phyloP scores from a whole-genome alignment of 1,140 invertebrate genomes.

The Parasteatoda tepidariorum region DNA sequence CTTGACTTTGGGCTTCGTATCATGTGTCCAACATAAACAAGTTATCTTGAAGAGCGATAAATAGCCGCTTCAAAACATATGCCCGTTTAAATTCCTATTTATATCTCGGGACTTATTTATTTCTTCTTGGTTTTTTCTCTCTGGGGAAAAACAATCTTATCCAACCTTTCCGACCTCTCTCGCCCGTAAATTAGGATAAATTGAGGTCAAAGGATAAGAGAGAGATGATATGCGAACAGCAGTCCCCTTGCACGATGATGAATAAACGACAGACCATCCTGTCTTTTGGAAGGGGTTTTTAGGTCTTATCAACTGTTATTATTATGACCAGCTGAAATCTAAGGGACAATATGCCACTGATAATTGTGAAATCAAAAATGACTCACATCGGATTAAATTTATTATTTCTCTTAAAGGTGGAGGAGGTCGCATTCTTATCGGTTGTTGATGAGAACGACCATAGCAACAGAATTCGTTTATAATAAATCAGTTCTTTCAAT shows the following conservation, averaged over 20 bases:
- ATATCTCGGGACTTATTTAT: conserved; percentile 39
- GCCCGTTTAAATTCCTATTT: conserved; percentile 40
- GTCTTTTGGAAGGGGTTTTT: conserved; percentile 8
- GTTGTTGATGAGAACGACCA: not conserved
- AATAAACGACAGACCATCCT: not conserved
- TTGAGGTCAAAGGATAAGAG: conserved; percentile 39
- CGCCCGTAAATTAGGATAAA: conserved; percentile 49
- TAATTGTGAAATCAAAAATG: not conserved
- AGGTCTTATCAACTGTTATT: not conserved
- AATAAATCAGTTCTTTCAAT: too few relatives aligned
- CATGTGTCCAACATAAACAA: conserved; percentile 34
- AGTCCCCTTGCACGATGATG: conserved; percentile 18
- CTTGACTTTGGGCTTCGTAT: conserved; percentile 6
- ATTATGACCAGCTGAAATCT: not conserved
- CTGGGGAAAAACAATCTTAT: conserved; percentile 31
- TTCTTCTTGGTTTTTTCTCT: conserved; percentile 11
- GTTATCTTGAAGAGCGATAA: conserved; percentile 12
- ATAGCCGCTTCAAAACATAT: conserved; percentile 19
- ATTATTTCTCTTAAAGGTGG: not conserved
- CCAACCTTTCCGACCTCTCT: conserved; percentile 25
- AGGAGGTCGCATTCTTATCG: not conserved
- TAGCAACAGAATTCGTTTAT: not conserved
- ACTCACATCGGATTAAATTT: not conserved
- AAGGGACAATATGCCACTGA: not conserved
- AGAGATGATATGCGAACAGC: conserved; percentile 29